These are phyloP conservation scores for Trichomycterus rosablanca DNA, from an alignment of 2,113 vertebrate genomes.

Conservation along the genomic window DNA sequence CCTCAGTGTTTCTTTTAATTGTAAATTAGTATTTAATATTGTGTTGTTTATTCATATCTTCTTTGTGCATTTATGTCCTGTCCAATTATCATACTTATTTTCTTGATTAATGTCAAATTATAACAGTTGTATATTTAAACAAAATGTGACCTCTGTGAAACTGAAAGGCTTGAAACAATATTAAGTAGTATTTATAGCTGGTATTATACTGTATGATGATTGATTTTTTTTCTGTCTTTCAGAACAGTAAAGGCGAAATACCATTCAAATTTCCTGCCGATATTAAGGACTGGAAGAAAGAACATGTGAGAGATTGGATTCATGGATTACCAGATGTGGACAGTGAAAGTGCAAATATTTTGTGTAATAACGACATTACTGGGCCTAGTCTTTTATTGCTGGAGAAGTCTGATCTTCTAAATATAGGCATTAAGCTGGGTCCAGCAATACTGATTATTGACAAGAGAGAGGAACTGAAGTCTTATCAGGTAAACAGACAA, in stretches of 20 bases:
- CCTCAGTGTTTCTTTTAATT: too few relatives aligned
- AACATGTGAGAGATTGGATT: constrained; percentile 56
- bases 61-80: too few relatives aligned
- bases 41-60: too few relatives aligned
- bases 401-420: constrained; percentile 24
- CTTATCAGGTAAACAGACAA: constrained; percentile 13
- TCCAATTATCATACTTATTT: too few relatives aligned
- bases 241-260: constrained; percentile 24
- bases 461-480: constrained; percentile 48
- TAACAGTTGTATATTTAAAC: too few relatives aligned
- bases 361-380: constrained; percentile 50
- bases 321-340: constrained; percentile 40
- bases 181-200: neutral
- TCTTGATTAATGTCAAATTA: too few relatives aligned
- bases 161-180: too few relatives aligned
- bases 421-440: constrained; percentile 46
- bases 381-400: constrained; percentile 52
- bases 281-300: constrained; percentile 54
- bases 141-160: too few relatives aligned
- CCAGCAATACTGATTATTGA: constrained; percentile 51
- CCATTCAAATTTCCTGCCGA: constrained; percentile 35
- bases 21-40: too few relatives aligned
- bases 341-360: constrained; percentile 35
- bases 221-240: constrained; percentile 32
- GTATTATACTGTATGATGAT: neutral